Evolutionary conservation across 2,888 invertebrate species (phyloP).

Genomic region (Sarcophaga caerulescens): DNA sequence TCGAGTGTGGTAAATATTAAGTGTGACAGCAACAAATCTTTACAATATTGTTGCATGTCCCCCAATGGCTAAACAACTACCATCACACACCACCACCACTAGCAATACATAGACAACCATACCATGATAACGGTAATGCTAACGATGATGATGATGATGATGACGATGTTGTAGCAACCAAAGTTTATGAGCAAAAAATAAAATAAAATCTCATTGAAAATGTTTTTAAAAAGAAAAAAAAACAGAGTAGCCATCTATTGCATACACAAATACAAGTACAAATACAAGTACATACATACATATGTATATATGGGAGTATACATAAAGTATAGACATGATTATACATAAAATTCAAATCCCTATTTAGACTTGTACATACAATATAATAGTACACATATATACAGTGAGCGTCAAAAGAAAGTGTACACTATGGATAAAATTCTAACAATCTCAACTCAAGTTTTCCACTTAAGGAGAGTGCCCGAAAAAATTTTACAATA

Average conservation of each 20-base stretch:
- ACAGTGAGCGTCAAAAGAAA: no score
- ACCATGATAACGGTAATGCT: not conserved
- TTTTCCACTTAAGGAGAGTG: no score
- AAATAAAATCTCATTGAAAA: not conserved
- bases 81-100: no score
- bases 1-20: constrained; percentile 73
- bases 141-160: not conserved
- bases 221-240: not conserved
- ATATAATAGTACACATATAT: no score
- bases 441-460: no score
- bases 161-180: not conserved
- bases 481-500: no score
- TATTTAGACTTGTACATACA: no score
- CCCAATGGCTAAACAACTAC: constrained; percentile 7
- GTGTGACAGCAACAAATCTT: constrained; percentile 75
- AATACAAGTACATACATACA: no score
- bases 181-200: not conserved
- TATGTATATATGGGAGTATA: no score
- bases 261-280: no score
- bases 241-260: not conserved
- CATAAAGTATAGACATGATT: not conserved
- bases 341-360: no score
- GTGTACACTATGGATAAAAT: no score
- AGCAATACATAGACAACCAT: not conserved
- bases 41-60: constrained; percentile 74